Conservation (phyloP, 2,797 vertebrate genomes). For the Phrynocephalus vlangalii region DNA sequence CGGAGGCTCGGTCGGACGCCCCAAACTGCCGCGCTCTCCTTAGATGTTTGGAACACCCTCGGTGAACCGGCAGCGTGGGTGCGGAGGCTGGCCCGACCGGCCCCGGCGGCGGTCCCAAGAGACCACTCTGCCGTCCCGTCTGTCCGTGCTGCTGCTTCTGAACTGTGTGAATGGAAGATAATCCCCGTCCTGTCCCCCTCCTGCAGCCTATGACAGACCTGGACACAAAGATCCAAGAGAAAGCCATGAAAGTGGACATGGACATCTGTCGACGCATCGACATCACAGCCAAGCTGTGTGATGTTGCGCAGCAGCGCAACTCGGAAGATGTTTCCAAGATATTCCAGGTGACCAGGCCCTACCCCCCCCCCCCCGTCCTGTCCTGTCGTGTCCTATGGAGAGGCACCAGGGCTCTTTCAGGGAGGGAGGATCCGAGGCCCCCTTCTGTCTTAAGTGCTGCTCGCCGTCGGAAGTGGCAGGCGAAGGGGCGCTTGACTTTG, state of each 20-base stretch:
- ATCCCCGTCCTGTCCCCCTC: conserved; percentile 78
- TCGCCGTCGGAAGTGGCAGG: background rate
- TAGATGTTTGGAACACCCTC: accelerated
- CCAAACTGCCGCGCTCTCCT: background rate
- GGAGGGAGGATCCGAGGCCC: conserved; percentile 17
- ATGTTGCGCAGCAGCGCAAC: conserved; percentile 98
- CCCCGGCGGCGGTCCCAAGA: conserved; percentile 62
- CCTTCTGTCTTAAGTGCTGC: background rate
- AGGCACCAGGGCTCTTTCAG: conserved; percentile 5
- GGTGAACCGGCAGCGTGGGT: background rate
- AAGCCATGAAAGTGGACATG: conserved; percentile 99
- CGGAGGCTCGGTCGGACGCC: background rate
- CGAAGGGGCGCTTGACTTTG: background rate
- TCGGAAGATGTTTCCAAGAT: conserved; percentile 98
- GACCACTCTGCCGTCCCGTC: conserved; percentile 59
- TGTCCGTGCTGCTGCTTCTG: conserved; percentile 34
- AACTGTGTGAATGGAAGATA: conserved; percentile 74
- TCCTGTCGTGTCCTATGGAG: conserved; percentile 28
- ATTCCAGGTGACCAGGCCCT: conserved; percentile 87
- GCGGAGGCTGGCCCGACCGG: conserved; percentile 17
- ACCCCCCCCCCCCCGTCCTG: conserved; percentile 22
- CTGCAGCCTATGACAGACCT: conserved; percentile 97
- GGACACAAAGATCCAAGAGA: conserved; percentile 98
- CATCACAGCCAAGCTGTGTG: conserved; percentile 98
- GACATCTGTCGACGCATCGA: conserved; percentile 99